Conservation (phyloP, 2,113 vertebrate species). For the Mola mola region DNA sequence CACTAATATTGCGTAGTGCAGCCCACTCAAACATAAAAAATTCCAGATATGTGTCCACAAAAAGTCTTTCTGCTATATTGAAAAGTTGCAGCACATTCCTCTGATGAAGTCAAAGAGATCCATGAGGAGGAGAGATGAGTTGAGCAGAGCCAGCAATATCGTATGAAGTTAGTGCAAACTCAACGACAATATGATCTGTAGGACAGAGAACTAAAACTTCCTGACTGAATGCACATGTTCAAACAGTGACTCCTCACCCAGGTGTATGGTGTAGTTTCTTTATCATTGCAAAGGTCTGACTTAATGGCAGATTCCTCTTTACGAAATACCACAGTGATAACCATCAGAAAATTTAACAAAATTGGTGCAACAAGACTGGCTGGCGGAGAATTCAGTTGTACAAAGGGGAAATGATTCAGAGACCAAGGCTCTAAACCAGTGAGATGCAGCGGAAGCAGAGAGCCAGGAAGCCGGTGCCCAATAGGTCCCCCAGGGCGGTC, state of each 20-base stretch:
- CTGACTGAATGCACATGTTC: not conserved
- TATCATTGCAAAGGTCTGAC: constrained; percentile 8
- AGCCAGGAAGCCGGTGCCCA: constrained; percentile 92
- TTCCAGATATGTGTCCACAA: too few relatives aligned
- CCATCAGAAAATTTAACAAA: constrained; percentile 10
- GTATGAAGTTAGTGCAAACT: not conserved
- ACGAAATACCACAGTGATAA: constrained; percentile 15
- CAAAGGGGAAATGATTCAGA: constrained; percentile 55
- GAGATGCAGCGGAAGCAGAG: constrained; percentile 85
- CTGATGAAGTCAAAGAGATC: constrained; percentile 2
- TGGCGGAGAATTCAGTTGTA: constrained; percentile 1
- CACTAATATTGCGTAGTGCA: too few relatives aligned
- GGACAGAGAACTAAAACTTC: not conserved
- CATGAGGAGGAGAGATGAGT: too few relatives aligned
- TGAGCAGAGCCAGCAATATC: constrained; percentile 1
- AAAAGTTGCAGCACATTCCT: constrained; percentile 1
- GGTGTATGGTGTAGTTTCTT: constrained; percentile 11
- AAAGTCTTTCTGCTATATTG: not conserved
- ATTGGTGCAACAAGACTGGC: constrained; percentile 1
- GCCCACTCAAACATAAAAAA: too few relatives aligned
- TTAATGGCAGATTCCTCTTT: constrained; percentile 2
- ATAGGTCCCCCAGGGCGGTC: constrained; percentile 93
- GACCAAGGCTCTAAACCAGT: constrained; percentile 55
- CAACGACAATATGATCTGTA: not conserved
- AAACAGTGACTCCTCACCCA: not conserved